phyloP scores from a whole-genome alignment of 2,797 vertebrate species.

The Merluccius polli region DNA sequence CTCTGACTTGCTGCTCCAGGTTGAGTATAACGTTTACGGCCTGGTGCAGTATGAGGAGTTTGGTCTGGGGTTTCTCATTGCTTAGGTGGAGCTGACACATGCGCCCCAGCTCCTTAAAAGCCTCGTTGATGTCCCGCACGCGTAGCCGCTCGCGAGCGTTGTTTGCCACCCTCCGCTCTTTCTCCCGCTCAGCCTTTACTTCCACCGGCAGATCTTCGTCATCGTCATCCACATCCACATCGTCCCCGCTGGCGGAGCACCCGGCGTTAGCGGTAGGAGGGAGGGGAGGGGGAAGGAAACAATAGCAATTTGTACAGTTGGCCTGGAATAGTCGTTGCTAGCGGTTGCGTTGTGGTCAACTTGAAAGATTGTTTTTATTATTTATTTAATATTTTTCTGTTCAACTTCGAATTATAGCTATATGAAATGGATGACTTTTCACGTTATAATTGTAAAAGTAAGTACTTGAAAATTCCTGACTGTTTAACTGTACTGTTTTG shows the following conservation, averaged over 20 bases:
- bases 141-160: conserved; percentile 94
- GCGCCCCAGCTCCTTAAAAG: conserved; percentile 98
- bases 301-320: conserved; percentile 54
- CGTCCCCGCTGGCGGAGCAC: conserved; percentile 58
- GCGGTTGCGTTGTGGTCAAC: conserved; percentile 6
- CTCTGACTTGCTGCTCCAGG: conserved; percentile 99
- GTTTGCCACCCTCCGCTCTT: conserved; percentile 96
- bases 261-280: conserved; percentile 1
- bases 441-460: not conserved
- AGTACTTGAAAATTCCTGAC: not conserved
- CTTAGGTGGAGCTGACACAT: conserved; percentile 98
- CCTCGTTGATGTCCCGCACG: conserved; percentile 99
- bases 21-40: conserved; percentile 97
- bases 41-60: conserved; percentile 98
- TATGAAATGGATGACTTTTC: not conserved
- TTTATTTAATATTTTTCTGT: not conserved
- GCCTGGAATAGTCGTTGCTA: conserved; percentile 17
- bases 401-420: not conserved
- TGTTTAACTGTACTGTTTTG: not conserved
- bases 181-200: conserved; percentile 97
- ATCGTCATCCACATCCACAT: conserved; percentile 63
- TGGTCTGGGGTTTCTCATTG: conserved; percentile 99
- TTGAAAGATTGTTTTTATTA: not conserved
- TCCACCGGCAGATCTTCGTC: conserved; percentile 95
- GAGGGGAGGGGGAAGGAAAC: conserved; percentile 46